Percentiles rank a stretch among this genome's conserved stretches.
Conservation (phyloP, 2,113 vertebrate species). For the Psittacara wagleri region DNA sequence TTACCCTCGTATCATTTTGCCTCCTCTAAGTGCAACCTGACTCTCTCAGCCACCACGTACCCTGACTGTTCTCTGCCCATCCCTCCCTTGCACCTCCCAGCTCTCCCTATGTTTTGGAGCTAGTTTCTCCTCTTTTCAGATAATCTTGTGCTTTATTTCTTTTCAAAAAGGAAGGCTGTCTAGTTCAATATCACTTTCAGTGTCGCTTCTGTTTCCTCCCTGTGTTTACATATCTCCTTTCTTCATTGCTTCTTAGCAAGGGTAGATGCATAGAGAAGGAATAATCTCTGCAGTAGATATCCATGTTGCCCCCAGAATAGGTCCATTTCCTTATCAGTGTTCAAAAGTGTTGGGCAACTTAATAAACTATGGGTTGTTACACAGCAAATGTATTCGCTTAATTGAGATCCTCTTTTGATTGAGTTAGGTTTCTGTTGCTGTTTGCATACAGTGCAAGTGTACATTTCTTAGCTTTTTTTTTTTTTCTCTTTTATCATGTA, state of each 20-base stretch:
- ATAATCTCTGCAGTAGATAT: constrained; percentile 35
- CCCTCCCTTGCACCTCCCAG: not conserved
- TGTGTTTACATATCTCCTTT: constrained; percentile 13
- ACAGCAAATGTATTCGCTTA: constrained; percentile 4
- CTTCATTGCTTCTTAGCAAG: constrained; percentile 35
- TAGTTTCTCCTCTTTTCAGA: constrained; percentile 50
- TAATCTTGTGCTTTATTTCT: constrained; percentile 53
- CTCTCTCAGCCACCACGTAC: constrained; percentile 17
- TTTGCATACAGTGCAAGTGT: not conserved
- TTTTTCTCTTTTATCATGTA: not conserved
- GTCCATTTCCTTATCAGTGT: constrained; percentile 1
- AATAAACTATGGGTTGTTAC: constrained; percentile 38
- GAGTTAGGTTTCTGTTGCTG: not conserved
- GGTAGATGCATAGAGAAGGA: not conserved
- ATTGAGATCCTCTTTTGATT: constrained; percentile 19
- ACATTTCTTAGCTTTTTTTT: not conserved
- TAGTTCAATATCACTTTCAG: constrained; percentile 16
- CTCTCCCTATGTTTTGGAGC: constrained; percentile 16
- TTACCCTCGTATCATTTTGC: constrained; percentile 64
- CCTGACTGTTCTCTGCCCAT: constrained; percentile 21
- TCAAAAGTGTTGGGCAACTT: constrained; percentile 41
- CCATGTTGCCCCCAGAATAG: not conserved
- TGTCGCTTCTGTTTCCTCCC: constrained; percentile 31
- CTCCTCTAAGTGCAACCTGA: constrained; percentile 57
- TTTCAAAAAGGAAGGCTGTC: constrained; percentile 29